Evolutionary conservation across 1,140 invertebrate genomes (phyloP).

Genomic region (Drosophila tristis): DNA sequence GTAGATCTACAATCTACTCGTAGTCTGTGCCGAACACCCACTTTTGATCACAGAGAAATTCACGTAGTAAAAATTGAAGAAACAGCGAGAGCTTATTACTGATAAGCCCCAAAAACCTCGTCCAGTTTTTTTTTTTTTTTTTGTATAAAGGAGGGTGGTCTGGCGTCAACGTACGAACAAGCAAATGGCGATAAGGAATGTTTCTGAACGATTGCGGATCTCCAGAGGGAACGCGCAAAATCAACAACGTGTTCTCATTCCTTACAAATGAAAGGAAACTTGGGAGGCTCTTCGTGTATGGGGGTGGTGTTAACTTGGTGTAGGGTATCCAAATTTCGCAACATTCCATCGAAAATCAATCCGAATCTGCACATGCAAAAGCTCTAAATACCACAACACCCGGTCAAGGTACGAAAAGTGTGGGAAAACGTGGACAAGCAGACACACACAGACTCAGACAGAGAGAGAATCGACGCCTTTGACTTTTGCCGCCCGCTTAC

Average conservation of each 20-base stretch:
- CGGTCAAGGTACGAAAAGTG: constrained; percentile 6
- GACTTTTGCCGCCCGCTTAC: too few relatives aligned
- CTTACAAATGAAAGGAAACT: not conserved
- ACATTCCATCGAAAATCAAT: not conserved
- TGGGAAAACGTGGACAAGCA: constrained; percentile 17
- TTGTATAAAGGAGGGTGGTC: constrained; percentile 2
- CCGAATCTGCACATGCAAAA: constrained; percentile 4
- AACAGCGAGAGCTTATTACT: constrained; percentile 10
- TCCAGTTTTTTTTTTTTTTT: too few relatives aligned
- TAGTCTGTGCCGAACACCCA: not conserved
- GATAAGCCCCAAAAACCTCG: constrained; percentile 19
- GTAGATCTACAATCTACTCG: constrained; percentile 14
- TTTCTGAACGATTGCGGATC: constrained; percentile 22
- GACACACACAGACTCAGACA: not conserved
- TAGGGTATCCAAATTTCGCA: not conserved
- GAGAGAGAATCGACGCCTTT: constrained; percentile 2
- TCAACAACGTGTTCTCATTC: not conserved
- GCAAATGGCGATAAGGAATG: constrained; percentile 24
- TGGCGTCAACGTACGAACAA: constrained; percentile 29
- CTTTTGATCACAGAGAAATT: constrained; percentile 3
- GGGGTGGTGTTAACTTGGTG: too few relatives aligned
- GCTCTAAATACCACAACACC: not conserved
- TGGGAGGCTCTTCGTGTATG: too few relatives aligned
- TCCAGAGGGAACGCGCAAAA: constrained; percentile 21
- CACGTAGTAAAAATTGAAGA: constrained; percentile 9